phyloP scores from a whole-genome alignment of 1,140 invertebrate genomes.

The Leptestheria dahalacensis region DNA sequence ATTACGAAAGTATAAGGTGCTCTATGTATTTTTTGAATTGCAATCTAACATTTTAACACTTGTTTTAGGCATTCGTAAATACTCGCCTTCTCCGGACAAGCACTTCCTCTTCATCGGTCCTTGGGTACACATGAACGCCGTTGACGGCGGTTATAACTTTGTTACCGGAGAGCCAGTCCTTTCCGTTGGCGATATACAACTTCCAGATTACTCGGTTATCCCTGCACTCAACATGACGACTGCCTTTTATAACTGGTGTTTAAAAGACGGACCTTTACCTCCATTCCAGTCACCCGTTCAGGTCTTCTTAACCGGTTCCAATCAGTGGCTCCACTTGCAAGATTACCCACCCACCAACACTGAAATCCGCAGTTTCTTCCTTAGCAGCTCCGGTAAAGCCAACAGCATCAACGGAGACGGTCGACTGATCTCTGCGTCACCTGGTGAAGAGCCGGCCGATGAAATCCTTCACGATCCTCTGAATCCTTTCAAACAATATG shows the following conservation, averaged over 20 bases:
- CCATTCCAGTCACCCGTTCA: not conserved
- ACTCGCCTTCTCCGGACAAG: too few species aligned
- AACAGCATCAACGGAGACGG: not conserved
- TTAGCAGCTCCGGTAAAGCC: not conserved
- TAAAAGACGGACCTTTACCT: not conserved
- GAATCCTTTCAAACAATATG: not conserved
- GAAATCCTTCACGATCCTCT: not conserved
- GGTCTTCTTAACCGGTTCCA: not conserved
- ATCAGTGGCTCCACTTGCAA: not conserved
- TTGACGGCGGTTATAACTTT: too few species aligned
- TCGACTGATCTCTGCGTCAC: not conserved
- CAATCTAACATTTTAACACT: too few species aligned
- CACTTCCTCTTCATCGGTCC: too few species aligned
- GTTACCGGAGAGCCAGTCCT: too few species aligned
- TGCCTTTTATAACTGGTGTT: not conserved
- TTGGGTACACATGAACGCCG: too few species aligned
- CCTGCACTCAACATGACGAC: not conserved
- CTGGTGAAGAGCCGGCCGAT: not conserved
- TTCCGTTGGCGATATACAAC: too few species aligned
- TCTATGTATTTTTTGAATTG: too few species aligned
- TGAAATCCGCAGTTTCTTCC: not conserved
- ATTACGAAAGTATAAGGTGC: not conserved
- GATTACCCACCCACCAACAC: not conserved
- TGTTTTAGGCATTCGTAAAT: too few species aligned
- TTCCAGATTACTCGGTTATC: not conserved